These are phyloP conservation scores for Dioctria linearis DNA, from an alignment of 2,888 invertebrate species.

Conservation along the genomic window DNA sequence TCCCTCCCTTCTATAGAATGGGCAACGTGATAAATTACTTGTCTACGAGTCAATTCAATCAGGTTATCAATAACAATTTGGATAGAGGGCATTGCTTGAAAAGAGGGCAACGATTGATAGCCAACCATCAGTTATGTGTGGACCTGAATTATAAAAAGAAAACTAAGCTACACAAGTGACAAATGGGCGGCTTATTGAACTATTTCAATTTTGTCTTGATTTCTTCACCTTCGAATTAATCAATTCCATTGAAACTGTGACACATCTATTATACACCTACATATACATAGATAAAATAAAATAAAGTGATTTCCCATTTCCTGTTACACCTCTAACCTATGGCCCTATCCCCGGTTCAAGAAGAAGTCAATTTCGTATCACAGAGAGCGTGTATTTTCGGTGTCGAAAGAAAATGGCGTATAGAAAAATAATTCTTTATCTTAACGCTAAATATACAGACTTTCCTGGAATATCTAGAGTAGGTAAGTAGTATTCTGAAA, in stretches of 20 bases:
- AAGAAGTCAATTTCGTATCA: too few species aligned
- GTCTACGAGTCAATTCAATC: slow-evolving; percentile 58
- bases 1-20: background rate
- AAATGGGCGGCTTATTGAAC: slow-evolving; percentile 54
- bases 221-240: slow-evolving; percentile 41
- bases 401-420: too few species aligned
- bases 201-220: slow-evolving; percentile 50
- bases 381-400: too few species aligned
- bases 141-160: slow-evolving; percentile 58
- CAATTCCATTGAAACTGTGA: background rate
- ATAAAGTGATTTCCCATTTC: slow-evolving; percentile 27
- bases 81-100: slow-evolving; percentile 39
- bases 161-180: slow-evolving; percentile 52
- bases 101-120: slow-evolving; percentile 56
- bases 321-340: slow-evolving; percentile 26
- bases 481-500: too few species aligned
- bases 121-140: slow-evolving; percentile 58
- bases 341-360: too few species aligned
- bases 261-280: too few species aligned
- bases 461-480: too few species aligned
- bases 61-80: slow-evolving; percentile 59
- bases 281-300: background rate
- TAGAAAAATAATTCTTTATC: too few species aligned
- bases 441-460: too few species aligned
- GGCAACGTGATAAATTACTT: slow-evolving; percentile 56